A percentile compares a stretch with the other conserved stretches of the same genome.
These are phyloP conservation scores for Pangasius macronema DNA, from an alignment of 2,797 vertebrate species.

Conservation along the genomic window DNA sequence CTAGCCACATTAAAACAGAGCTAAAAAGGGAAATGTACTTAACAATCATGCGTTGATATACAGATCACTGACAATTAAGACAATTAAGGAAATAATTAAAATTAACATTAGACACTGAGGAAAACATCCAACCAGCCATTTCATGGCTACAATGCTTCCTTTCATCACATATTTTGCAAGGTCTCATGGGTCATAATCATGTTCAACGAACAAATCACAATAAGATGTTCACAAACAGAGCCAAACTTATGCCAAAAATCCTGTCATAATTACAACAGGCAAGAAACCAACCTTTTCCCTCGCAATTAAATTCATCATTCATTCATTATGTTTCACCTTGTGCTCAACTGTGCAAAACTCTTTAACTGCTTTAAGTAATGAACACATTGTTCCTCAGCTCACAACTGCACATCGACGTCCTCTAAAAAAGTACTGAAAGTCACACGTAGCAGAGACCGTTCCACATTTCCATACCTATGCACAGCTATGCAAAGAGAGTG, in stretches of 20 bases:
- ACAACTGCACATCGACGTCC: constrained; percentile 53
- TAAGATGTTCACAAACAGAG: neutral
- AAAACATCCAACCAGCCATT: neutral
- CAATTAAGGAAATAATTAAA: neutral
- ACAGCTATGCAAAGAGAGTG: constrained; percentile 40
- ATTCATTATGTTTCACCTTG: constrained; percentile 14
- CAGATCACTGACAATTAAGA: constrained; percentile 60
- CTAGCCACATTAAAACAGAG: constrained; percentile 48
- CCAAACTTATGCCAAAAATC: neutral
- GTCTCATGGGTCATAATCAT: neutral
- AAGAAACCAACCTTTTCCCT: neutral
- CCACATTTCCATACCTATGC: constrained; percentile 48
- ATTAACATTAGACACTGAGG: neutral
- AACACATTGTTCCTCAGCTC: constrained; percentile 26
- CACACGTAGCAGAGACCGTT: constrained; percentile 61
- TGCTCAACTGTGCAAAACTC: constrained; percentile 26
- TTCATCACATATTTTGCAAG: neutral
- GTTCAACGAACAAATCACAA: neutral
- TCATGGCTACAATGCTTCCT: neutral
- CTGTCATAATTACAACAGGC: neutral
- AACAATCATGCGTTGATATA: constrained; percentile 69
- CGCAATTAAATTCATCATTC: constrained; percentile 11
- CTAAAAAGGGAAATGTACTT: constrained; percentile 59
- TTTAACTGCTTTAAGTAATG: constrained; percentile 28
- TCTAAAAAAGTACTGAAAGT: constrained; percentile 67